Percentiles rank a stretch among this genome's conserved stretches.
phyloP scores from a whole-genome alignment of 2,797 vertebrate genomes.

The Parauchenoglanis ngamensis region DNA sequence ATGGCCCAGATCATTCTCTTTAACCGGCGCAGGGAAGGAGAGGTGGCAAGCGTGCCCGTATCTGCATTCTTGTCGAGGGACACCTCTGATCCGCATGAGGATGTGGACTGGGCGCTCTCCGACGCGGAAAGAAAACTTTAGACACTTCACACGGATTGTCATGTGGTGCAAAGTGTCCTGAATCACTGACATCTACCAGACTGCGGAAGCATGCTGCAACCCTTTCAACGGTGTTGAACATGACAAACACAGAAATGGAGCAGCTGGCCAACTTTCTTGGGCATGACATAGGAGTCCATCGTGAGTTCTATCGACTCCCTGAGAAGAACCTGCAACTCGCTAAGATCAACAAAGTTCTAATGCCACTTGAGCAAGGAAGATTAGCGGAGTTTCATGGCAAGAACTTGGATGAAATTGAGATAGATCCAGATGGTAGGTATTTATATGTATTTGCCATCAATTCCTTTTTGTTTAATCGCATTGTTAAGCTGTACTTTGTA shows the following conservation, averaged over 20 bases:
- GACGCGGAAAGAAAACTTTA: conserved; percentile 51
- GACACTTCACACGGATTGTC: conserved; percentile 41
- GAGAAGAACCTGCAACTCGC: conserved; percentile 34
- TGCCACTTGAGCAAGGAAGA: conserved; percentile 41
- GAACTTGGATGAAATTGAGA: conserved; percentile 50
- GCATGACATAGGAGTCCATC: conserved; percentile 43
- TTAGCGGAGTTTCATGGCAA: conserved; percentile 47
- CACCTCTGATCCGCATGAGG: conserved; percentile 32
- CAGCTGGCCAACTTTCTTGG: conserved; percentile 52
- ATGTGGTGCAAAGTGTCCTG: too few species aligned
- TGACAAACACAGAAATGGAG: conserved; percentile 48
- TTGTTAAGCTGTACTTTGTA: too few species aligned
- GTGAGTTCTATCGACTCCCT: conserved; percentile 45
- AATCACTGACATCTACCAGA: too few species aligned
- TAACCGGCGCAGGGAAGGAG: conserved; percentile 10
- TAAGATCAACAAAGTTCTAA: conserved; percentile 33
- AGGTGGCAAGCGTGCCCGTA: conserved; percentile 32
- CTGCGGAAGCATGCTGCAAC: conserved; percentile 53
- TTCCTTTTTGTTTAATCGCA: too few species aligned
- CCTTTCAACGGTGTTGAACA: conserved; percentile 48
- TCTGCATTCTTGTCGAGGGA: conserved; percentile 50
- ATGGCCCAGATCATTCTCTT: conserved; percentile 51
- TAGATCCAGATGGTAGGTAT: conserved; percentile 45
- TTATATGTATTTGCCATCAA: too few species aligned
- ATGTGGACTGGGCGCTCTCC: conserved; percentile 56